Evolutionary conservation across 2,888 invertebrate genomes (phyloP), one percentile per base, ranked within the genome.

Genomic region (Antitype chi): DNA sequence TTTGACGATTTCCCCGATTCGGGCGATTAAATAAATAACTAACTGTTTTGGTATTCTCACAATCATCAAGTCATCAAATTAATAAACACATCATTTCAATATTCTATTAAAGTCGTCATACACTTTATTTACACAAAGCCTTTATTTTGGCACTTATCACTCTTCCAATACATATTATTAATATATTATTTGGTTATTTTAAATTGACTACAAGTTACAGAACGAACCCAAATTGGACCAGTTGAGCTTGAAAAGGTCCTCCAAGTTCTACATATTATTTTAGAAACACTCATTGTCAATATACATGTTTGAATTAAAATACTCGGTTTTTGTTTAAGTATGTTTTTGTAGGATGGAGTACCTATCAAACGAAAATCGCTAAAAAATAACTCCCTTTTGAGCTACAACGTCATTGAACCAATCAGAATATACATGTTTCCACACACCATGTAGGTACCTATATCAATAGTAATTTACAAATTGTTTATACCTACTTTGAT

Each of bases 91-190:
- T 11, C n/a, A 43, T n/a, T 13, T 13, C 55, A 17, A 55, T 55
- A 1, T 47, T 62, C 59, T 43, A 53, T 64, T 67, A 67, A n/a
- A 70, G 8, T 52, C 66, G 9, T 52, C 62, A 64, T 68, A 66
- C 59, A 76, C 25, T 76, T 73, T 67, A 67, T 81, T 75, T 66
- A 71, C 62, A 70, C 28, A 74, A 55, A 79, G 66, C 76, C 62
- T 62, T 78, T 32, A 57, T 59, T 87, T 85, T 85, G 87, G 85
- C 85, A 85, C 85, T 60, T 63, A 6, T 25, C 71, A 77, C 69
- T 52, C 53, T 62, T 57, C 6, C 15, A 78, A 60, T 11, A 60
- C 13, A 80, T 59, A n/a, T 60, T 47, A 38, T 5, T 43, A 32
- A 43, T 55, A 68, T 32, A 71, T 64, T 59, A n/a, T 62, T 64